Evolutionary conservation across 2,888 invertebrate species (phyloP), one percentile per base, ranked within the genome.

Genomic region (Chaetoderma sp.): DNA sequence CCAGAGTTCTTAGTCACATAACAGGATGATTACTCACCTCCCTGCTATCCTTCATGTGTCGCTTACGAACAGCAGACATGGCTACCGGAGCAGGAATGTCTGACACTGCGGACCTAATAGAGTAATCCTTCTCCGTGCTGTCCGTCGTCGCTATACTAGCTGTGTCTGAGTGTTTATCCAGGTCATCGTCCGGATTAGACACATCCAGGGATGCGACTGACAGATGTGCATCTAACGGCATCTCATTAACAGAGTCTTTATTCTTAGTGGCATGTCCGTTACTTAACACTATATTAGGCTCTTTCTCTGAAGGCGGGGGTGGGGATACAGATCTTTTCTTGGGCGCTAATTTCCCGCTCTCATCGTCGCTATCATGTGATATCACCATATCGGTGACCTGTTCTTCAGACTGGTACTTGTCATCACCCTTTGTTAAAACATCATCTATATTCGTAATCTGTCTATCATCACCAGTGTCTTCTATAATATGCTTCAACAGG

Each of bases 91-190:
- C n/a, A n/a, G n/a, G n/a, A n/a, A n/a, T n/a, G n/a, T n/a, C n/a
- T n/a, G n/a, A n/a, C n/a, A n/a, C n/a, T n/a, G n/a, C n/a, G n/a
- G 30, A 28, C 18, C 42, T 59, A 60, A 66, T 23, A 54, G 61
- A 16, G n/a, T 78, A 76, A 23, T 74, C 77, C 50, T 74, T 75
- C 23, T 79, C 80, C 6, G 73, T 64, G 63, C 80, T 80, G 56
- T 78, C 79, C 18, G 76, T 72, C 2, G 81, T 82, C 55, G 74
- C 77, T 6, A 78, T 71, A 63, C 81, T 81, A 25, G 77, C 80
- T 4, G 78, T 72, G 61, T 82, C 81, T 8, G 79, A 78, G 56
- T 73, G 71, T 47, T 77, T 75, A 61, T 80, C 81, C 6, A 65
- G 63, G 50, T 80, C 78, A 45, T 79, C 77, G 50, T 78, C 78